Percentiles rank a stretch among this genome's conserved stretches.
These are phyloP conservation scores for Zelostemma sp. DNA, from an alignment of 1,140 invertebrate species.

Conservation along the genomic window DNA sequence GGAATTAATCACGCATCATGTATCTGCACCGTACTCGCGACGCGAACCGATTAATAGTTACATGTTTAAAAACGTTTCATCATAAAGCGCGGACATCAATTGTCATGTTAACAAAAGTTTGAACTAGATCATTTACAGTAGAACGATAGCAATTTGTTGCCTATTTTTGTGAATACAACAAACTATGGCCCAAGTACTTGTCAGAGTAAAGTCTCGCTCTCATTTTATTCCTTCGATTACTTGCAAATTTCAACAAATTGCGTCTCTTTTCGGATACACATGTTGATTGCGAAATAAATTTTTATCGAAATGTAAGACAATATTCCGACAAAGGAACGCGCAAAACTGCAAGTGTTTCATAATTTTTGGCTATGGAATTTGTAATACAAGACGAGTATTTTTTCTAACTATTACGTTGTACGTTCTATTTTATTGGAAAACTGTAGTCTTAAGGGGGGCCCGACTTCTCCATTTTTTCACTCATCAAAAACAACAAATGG, in stretches of 20 bases:
- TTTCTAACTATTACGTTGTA: constrained; percentile 51
- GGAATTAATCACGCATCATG: constrained; percentile 47
- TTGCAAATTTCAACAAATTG: too few species aligned
- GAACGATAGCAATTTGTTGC: constrained; percentile 43
- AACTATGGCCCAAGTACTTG: constrained; percentile 39
- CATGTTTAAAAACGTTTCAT: constrained; percentile 43
- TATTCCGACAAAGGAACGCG: background rate
- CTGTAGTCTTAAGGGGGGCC: too few species aligned
- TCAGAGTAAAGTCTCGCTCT: constrained; percentile 2
- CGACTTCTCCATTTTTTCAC: too few species aligned
- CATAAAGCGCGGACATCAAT: constrained; percentile 51
- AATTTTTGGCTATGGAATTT: constrained; percentile 37
- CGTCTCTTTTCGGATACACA: too few species aligned
- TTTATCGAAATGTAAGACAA: background rate
- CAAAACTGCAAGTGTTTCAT: background rate
- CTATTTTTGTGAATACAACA: constrained; percentile 35
- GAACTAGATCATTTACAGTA: constrained; percentile 52
- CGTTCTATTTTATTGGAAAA: constrained; percentile 8
- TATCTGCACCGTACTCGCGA: constrained; percentile 44
- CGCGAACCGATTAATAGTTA: constrained; percentile 36
- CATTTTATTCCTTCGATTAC: too few species aligned
- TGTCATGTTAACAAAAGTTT: constrained; percentile 50
- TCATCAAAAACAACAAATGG: too few species aligned
- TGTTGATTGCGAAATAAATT: too few species aligned
- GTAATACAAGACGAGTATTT: constrained; percentile 32